Percentiles rank a stretch among this genome's conserved stretches.
These are phyloP conservation scores for Heliconius ismenius DNA, from an alignment of 2,888 invertebrate genomes.

Conservation along the genomic window DNA sequence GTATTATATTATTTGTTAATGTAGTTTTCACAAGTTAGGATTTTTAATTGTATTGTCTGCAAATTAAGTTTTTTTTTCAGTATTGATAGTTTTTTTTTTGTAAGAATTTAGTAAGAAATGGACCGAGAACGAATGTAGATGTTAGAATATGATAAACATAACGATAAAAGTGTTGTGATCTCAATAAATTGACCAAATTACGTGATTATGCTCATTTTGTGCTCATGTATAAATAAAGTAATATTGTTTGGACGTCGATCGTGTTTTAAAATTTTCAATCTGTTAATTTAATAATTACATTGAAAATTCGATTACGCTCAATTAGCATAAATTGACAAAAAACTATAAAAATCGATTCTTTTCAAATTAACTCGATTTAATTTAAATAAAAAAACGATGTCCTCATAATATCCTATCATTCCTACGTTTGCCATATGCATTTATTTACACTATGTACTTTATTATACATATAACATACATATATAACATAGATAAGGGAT, in stretches of 20 bases:
- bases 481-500: conserved; percentile 57
- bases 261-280: conserved; percentile 15
- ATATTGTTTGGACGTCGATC: conserved; percentile 32
- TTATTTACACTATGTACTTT: conserved; percentile 60
- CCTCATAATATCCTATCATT: conserved; percentile 55
- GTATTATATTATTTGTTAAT: not conserved
- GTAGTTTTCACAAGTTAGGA: not conserved
- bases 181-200: conserved; percentile 40
- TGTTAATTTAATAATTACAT: not conserved
- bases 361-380: not conserved
- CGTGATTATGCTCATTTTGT: conserved; percentile 46
- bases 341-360: not conserved
- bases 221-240: conserved; percentile 46
- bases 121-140: conserved; percentile 6
- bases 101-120: not conserved
- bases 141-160: conserved; percentile 14
- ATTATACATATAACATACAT: conserved; percentile 46
- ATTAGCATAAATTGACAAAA: conserved; percentile 6
- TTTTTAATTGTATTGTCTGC: conserved; percentile 1
- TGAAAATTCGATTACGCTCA: conserved; percentile 3
- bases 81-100: not conserved
- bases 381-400: conserved; percentile 28
- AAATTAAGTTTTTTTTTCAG: not conserved
- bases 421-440: conserved; percentile 74
- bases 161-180: conserved; percentile 41